phyloP scores from a whole-genome alignment of 2,888 invertebrate species.

The Maniola hyperantus region DNA sequence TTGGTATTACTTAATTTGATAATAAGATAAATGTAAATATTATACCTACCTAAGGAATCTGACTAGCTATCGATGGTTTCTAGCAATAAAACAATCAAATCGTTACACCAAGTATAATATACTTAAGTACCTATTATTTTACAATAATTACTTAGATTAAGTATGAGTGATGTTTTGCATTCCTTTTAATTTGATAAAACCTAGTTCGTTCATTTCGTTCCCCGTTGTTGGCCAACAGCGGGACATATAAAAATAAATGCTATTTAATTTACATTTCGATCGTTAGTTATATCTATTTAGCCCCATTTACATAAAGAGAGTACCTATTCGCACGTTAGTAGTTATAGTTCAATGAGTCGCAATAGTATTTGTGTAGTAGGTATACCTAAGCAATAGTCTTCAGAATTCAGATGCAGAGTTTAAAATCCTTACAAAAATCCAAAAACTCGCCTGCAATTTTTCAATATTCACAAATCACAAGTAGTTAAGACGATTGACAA shows the following conservation, averaged over 20 bases:
- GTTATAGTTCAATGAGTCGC: too few species aligned
- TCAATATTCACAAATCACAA: too few species aligned
- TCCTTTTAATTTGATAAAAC: conserved; percentile 51
- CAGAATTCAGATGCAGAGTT: too few species aligned
- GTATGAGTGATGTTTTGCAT: conserved; percentile 53
- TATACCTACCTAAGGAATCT: not conserved
- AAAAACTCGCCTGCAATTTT: too few species aligned
- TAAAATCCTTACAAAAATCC: too few species aligned
- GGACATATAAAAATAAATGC: conserved; percentile 69
- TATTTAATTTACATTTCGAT: conserved; percentile 68
- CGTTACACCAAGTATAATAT: conserved; percentile 21
- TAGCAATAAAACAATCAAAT: conserved; percentile 28
- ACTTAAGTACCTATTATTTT: conserved; percentile 35
- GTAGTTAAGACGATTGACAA: too few species aligned
- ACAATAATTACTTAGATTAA: conserved; percentile 19
- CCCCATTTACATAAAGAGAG: conserved; percentile 5
- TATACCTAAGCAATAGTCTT: too few species aligned
- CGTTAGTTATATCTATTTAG: conserved; percentile 48
- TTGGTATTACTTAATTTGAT: too few species aligned
- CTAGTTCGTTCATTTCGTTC: conserved; percentile 70
- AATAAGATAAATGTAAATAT: not conserved
- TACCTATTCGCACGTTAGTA: too few species aligned
- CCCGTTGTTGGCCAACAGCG: conserved; percentile 75
- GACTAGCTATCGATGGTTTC: not conserved
- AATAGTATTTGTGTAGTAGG: too few species aligned